A percentile compares a stretch with the other conserved stretches of the same genome.
Conservation (phyloP, 1,140 invertebrate genomes). For the Globodera rostochiensis region DNA sequence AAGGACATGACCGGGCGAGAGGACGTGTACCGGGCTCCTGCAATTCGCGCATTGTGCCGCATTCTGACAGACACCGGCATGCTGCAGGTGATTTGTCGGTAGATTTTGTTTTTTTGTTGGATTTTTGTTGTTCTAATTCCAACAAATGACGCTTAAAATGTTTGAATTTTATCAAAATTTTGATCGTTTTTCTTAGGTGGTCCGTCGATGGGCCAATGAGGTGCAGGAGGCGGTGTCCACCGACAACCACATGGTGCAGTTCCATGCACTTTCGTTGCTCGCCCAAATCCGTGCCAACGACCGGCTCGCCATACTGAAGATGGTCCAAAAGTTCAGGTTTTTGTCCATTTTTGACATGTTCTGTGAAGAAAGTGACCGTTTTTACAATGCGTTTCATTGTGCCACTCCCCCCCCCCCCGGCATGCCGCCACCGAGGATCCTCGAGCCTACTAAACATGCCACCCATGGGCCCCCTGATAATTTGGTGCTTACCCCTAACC, state of each 20-base stretch:
- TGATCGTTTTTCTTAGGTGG: slow-evolving; percentile 74
- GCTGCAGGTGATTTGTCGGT: slow-evolving; percentile 73
- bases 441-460: no score
- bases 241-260: slow-evolving; percentile 79
- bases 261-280: slow-evolving; percentile 92
- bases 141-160: no score
- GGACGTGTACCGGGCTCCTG: slow-evolving; percentile 89
- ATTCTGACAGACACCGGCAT: slow-evolving; percentile 87
- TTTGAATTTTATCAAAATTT: no score
- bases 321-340: slow-evolving; percentile 77
- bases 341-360: no score
- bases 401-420: no score
- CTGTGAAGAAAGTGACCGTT: no score
- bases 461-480: no score
- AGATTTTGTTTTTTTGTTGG: no score
- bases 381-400: no score
- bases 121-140: no score
- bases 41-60: slow-evolving; percentile 91
- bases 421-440: no score
- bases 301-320: slow-evolving; percentile 88
- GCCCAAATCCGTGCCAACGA: slow-evolving; percentile 91
- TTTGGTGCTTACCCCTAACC: no score
- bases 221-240: slow-evolving; percentile 89
- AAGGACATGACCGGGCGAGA: slow-evolving; percentile 99
- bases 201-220: slow-evolving; percentile 97